Evolutionary conservation across 2,113 vertebrate species (phyloP), one percentile per base, ranked within the genome.

Genomic region (Engraulis encrasicolus): DNA sequence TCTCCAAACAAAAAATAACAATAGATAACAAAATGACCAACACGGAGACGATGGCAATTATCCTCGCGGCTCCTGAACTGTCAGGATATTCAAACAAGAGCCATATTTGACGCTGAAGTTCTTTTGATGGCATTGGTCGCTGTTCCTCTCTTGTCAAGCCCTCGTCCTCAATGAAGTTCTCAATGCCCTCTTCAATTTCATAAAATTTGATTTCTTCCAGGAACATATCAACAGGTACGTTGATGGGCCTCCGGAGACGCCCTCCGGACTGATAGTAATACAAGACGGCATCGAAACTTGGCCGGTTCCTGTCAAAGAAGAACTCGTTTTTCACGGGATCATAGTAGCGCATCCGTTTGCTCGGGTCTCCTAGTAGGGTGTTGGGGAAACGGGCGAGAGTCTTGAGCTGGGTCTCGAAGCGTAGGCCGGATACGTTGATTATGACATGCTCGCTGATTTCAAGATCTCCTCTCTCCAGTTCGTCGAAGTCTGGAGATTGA

Each of bases 211-310:
- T 95, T 92, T 99, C 97, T 78, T 99, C 98, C 87, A 96, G 58
- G 90, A 99, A 99, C 83, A 99, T 95, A 85, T 99, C 97, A 78
- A 98, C 92, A 1, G 98, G 96, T 31, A 99, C 97, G 78, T 97
- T 96, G 61, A 96, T 94, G 0, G 98, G 98, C 90, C 97, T 93
- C 50, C 97, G 94, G 0, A 98, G 96, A 82, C 96, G 89, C 1
- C 97, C 97, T 0, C 97, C 97, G 0, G 97, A 99, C 90, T 99
- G 98, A 88, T 99, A 99, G 74, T 97, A 99, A 85, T 99, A 97
- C 6, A 99, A 96, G 87, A 99, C 96, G 78, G 95, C 97, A 19
- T 99, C 98, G 81, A 99, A 99, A 93, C 97, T 97, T 58, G 96
- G 96, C 45, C 97, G 94, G 92, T 98, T 98, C 79, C 98, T 95